Conservation (phyloP, 1,140 invertebrate species). For the Hypothenemus hampei region DNA sequence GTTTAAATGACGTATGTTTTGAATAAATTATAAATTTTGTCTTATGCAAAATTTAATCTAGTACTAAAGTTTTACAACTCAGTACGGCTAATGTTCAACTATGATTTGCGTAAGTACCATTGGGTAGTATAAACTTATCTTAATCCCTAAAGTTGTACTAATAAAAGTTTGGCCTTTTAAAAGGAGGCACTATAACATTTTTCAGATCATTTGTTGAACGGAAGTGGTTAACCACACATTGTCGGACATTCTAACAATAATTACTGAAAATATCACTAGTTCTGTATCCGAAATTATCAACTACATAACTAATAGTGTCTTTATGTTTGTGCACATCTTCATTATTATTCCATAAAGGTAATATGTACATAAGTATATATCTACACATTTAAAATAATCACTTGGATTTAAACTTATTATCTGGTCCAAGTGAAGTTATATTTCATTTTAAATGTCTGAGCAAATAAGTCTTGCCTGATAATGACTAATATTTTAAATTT, state of each 20-base stretch:
- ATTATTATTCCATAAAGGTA: neutral
- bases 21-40: too few relatives aligned
- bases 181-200: conserved; percentile 1
- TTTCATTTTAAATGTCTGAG: too few relatives aligned
- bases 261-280: neutral
- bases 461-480: neutral
- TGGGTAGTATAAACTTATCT: conserved; percentile 7
- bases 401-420: too few relatives aligned
- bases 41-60: too few relatives aligned
- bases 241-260: neutral
- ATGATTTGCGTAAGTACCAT: conserved; percentile 15
- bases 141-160: conserved; percentile 15
- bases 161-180: conserved; percentile 18
- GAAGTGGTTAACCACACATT: neutral
- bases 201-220: neutral
- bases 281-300: neutral
- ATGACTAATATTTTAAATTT: neutral
- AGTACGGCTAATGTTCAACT: too few relatives aligned
- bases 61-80: too few relatives aligned
- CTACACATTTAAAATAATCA: neutral
- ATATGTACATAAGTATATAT: neutral
- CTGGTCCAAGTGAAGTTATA: too few relatives aligned
- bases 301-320: neutral
- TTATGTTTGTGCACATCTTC: neutral
- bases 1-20: too few relatives aligned